Conservation (phyloP, 2,797 vertebrate genomes). For the Notamacropus eugenii region DNA sequence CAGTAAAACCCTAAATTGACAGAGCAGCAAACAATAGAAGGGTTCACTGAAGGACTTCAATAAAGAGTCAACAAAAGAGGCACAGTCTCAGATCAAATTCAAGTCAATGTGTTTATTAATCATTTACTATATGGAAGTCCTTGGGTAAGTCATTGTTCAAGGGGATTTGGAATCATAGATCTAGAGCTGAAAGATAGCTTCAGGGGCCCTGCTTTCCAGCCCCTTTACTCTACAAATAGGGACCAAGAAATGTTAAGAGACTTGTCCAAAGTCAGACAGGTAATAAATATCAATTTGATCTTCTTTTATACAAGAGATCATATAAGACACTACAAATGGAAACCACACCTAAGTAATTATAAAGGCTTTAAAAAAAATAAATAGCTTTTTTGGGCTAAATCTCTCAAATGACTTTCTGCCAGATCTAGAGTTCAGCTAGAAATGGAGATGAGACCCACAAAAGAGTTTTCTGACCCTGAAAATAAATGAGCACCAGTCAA, state of each 20-base stretch:
- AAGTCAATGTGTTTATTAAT: background rate
- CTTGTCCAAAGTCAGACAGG: background rate
- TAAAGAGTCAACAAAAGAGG: background rate
- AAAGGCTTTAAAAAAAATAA: background rate
- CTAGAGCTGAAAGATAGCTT: background rate
- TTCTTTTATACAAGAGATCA: background rate
- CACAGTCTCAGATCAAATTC: background rate
- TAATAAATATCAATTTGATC: background rate
- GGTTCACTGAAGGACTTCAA: background rate
- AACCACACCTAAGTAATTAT: background rate
- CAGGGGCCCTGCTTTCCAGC: background rate
- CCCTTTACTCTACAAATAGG: background rate
- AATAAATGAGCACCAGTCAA: background rate
- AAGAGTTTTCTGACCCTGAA: background rate
- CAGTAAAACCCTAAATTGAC: background rate
- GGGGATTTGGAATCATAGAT: background rate
- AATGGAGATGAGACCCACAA: background rate
- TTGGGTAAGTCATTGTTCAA: background rate
- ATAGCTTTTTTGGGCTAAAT: background rate
- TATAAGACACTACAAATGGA: background rate
- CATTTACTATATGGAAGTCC: background rate
- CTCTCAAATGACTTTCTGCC: background rate
- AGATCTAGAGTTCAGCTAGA: background rate
- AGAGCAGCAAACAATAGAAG: background rate
- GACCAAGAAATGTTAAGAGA: background rate